A percentile compares a stretch with the other conserved stretches of the same genome.
Conservation (phyloP, 37 sponge, comb jelly and placozoan species). For the Amphimedon queenslandica region DNA sequence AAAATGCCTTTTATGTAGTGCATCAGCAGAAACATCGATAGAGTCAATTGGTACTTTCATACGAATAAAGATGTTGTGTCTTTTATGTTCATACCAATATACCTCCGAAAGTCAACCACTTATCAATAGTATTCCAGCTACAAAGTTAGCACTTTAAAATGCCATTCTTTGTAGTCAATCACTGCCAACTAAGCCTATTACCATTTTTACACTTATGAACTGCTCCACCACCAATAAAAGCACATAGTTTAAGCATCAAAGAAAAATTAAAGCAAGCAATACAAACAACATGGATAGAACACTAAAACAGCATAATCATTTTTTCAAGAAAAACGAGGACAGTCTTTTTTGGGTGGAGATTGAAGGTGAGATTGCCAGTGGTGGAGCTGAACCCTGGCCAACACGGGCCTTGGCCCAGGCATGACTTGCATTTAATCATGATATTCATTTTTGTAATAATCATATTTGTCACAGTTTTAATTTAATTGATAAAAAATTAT, state of each 20-base stretch:
- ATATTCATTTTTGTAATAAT: too few relatives aligned
- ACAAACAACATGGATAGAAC: constrained; percentile 15
- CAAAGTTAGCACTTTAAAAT: constrained; percentile 37
- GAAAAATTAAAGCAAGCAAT: constrained; percentile 22
- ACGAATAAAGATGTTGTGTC: too few relatives aligned
- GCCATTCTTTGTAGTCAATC: constrained; percentile 45
- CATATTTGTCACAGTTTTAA: too few relatives aligned
- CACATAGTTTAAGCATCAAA: constrained; percentile 57
- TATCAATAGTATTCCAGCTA: constrained; percentile 29
- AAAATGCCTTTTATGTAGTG: too few relatives aligned
- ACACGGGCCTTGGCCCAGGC: too few relatives aligned
- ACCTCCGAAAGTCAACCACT: constrained; percentile 46
- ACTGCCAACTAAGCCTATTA: constrained; percentile 36
- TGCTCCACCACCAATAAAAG: constrained; percentile 14
- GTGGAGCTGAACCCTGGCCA: too few relatives aligned
- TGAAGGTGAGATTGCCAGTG: too few relatives aligned
- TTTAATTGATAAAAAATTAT: too few relatives aligned
- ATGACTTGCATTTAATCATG: too few relatives aligned
- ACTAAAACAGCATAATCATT: constrained; percentile 17
- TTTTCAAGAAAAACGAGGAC: constrained; percentile 1
- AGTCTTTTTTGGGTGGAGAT: constrained; percentile 46
- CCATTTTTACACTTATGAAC: constrained; percentile 10
- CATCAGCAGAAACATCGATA: too few relatives aligned
- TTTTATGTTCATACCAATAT: background rate
- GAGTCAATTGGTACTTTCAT: too few relatives aligned